These are phyloP conservation scores for Halichoerus grypus DNA, from an alignment of 2,113 vertebrate species.

Conservation along the genomic window DNA sequence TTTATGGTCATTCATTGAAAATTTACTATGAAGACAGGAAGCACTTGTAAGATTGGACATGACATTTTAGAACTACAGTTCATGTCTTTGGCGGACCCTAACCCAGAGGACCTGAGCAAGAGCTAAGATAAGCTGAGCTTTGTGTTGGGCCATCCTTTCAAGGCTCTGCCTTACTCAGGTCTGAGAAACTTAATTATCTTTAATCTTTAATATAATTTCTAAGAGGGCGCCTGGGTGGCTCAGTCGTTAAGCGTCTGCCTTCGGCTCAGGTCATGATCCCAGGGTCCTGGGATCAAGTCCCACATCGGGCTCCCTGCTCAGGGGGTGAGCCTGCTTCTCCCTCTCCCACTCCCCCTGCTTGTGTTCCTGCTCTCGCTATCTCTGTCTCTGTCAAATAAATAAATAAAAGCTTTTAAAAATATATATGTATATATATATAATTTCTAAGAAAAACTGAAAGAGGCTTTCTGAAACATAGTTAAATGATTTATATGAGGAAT, in stretches of 20 bases:
- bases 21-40: background rate
- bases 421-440: background rate
- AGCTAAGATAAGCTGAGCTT: background rate
- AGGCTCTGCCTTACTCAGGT: background rate
- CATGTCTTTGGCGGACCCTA: background rate
- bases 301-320: too few relatives aligned
- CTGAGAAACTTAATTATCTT: slow-evolving; percentile 67
- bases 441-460: slow-evolving; percentile 64
- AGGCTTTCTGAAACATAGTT: slow-evolving; percentile 42
- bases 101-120: background rate
- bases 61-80: background rate
- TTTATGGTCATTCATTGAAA: background rate
- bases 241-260: too few relatives aligned
- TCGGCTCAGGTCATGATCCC: too few relatives aligned
- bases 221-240: background rate
- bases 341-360: too few relatives aligned
- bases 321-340: too few relatives aligned
- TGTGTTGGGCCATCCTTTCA: background rate
- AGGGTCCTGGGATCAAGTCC: too few relatives aligned
- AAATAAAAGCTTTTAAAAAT: too few relatives aligned
- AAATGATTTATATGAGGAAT: slow-evolving; percentile 68
- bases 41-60: background rate
- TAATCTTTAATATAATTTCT: slow-evolving; percentile 58
- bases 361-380: too few relatives aligned
- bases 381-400: too few relatives aligned